phyloP scores from a whole-genome alignment of 2,113 vertebrate species.

The Neogobius melanostomus region DNA sequence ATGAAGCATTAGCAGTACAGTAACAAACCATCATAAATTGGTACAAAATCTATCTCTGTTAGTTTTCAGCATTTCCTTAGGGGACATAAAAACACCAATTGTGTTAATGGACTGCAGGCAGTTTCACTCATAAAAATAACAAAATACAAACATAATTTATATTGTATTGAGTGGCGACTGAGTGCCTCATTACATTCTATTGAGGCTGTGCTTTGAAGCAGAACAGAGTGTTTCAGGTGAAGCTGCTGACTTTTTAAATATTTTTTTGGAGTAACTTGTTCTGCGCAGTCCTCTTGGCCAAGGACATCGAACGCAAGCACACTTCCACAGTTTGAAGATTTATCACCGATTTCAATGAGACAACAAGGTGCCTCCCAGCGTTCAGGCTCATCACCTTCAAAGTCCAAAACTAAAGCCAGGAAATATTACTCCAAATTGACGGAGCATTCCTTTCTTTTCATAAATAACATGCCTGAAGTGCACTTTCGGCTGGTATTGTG shows the following conservation, averaged over 20 bases:
- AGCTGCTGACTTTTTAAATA: slow-evolving; percentile 40
- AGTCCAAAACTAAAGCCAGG: slow-evolving; percentile 11
- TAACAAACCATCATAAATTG: too few species aligned
- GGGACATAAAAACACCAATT: too few species aligned
- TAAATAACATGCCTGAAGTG: slow-evolving; percentile 36
- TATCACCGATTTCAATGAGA: slow-evolving; percentile 35
- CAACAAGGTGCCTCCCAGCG: slow-evolving; percentile 16
- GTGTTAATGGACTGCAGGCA: too few species aligned
- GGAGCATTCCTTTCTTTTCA: slow-evolving; percentile 18
- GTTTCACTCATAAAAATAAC: too few species aligned
- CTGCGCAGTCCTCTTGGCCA: slow-evolving; percentile 39
- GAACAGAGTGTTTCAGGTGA: slow-evolving; percentile 38
- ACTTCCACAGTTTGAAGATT: slow-evolving; percentile 38
- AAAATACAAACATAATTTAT: neutral
- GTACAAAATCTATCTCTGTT: too few species aligned
- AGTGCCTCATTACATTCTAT: neutral
- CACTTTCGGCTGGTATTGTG: slow-evolving; percentile 8
- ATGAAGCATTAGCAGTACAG: too few species aligned
- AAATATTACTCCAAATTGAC: slow-evolving; percentile 26
- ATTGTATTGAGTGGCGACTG: neutral
- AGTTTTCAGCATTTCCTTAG: too few species aligned
- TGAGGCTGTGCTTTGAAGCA: neutral
- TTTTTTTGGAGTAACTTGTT: slow-evolving; percentile 50
- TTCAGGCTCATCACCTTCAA: slow-evolving; percentile 12
- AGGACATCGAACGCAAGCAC: slow-evolving; percentile 34